Evolutionary conservation across 2,797 vertebrate species (phyloP).

Genomic region (Taeniopygia guttata): DNA sequence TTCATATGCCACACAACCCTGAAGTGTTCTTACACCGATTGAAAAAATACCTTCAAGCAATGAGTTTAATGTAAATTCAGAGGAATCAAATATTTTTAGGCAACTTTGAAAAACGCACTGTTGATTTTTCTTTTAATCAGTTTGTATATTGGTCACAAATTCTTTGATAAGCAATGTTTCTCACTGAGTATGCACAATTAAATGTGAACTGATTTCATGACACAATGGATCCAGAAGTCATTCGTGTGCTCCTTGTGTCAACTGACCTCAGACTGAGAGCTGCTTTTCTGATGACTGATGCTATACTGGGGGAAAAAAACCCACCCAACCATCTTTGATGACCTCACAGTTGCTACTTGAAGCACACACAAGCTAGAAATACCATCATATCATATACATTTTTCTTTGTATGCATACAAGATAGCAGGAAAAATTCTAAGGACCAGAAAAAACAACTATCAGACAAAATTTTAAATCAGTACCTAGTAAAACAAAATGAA

Average conservation of each 20-base stretch:
- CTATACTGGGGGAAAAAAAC: neutral
- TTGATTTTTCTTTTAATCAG: neutral
- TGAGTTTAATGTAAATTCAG: constrained; percentile 26
- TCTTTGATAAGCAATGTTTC: neutral
- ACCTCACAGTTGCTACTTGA: neutral
- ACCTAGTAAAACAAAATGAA: neutral
- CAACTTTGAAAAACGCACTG: neutral
- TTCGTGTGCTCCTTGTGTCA: neutral
- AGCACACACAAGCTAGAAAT: neutral
- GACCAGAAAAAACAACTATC: neutral
- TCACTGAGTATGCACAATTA: neutral
- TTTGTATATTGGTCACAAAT: neutral
- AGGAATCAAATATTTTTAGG: neutral
- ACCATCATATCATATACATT: neutral
- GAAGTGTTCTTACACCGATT: neutral
- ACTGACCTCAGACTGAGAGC: neutral
- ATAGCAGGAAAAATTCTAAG: neutral
- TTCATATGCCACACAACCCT: constrained; percentile 37
- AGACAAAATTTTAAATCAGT: neutral
- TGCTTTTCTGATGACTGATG: neutral
- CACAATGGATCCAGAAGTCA: neutral
- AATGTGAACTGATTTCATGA: neutral
- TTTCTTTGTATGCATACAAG: neutral
- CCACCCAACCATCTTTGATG: neutral
- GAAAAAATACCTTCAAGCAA: constrained; percentile 34